Evolutionary conservation across 2,113 vertebrate species (phyloP).

Genomic region (Gobiocypris rarus): DNA sequence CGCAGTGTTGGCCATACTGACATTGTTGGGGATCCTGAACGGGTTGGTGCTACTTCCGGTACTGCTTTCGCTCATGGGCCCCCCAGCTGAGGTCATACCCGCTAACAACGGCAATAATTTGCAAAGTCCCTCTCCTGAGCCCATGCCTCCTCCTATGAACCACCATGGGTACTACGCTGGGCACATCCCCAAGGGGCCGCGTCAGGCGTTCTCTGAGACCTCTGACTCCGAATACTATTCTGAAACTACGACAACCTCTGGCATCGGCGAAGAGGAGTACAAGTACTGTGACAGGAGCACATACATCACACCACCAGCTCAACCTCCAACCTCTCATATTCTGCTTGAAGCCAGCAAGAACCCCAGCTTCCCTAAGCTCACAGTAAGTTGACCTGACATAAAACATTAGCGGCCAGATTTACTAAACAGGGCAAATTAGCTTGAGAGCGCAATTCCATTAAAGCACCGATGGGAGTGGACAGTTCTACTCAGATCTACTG

Average conservation of each 20-base stretch:
- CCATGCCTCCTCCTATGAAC: constrained; percentile 73
- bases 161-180: constrained; percentile 80
- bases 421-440: too few species aligned
- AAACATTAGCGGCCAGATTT: not conserved
- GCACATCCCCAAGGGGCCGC: constrained; percentile 67
- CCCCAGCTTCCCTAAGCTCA: constrained; percentile 82
- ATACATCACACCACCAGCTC: constrained; percentile 69
- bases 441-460: too few species aligned
- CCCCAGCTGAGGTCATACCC: constrained; percentile 85
- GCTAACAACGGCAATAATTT: constrained; percentile 70
- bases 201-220: constrained; percentile 77
- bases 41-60: constrained; percentile 94
- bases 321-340: constrained; percentile 73
- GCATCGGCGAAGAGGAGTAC: constrained; percentile 74
- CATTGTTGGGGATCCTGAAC: constrained; percentile 90
- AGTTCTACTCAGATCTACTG: too few species aligned
- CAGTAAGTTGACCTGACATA: constrained; percentile 66
- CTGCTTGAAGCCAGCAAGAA: constrained; percentile 85
- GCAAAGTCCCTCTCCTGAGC: constrained; percentile 73
- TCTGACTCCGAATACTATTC: constrained; percentile 83
- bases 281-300: constrained; percentile 72
- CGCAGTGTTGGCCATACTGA: constrained; percentile 90
- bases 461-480: too few species aligned
- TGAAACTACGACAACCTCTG: constrained; percentile 80
- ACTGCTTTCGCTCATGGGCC: constrained; percentile 91